phyloP scores from a whole-genome alignment of 1,140 invertebrate genomes.

The Rhyzopertha dominica region DNA sequence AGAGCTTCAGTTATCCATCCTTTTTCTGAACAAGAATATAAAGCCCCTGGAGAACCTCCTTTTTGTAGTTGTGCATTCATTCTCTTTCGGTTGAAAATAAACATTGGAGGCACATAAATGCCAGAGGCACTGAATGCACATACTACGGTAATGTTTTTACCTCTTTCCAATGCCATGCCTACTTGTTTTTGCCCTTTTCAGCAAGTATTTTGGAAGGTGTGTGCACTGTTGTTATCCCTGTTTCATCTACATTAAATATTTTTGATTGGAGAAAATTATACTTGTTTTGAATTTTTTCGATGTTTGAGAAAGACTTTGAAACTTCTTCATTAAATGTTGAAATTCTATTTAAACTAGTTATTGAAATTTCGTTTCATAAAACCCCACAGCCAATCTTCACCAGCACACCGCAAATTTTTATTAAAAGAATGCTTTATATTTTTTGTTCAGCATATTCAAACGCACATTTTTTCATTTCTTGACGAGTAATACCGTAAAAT shows the following conservation, averaged over 20 bases:
- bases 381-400: constrained; percentile 35
- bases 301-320: neutral
- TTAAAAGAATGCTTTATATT: constrained; percentile 13
- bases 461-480: constrained; percentile 5
- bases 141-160: constrained; percentile 16
- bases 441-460: constrained; percentile 14
- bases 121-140: constrained; percentile 37
- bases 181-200: constrained; percentile 17
- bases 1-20: constrained; percentile 33
- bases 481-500: constrained; percentile 10
- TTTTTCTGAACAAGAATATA: constrained; percentile 33
- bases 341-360: constrained; percentile 4
- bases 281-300: neutral
- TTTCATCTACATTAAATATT: constrained; percentile 46
- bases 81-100: constrained; percentile 21
- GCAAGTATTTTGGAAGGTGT: constrained; percentile 19
- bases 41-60: constrained; percentile 36
- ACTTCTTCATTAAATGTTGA: constrained; percentile 2
- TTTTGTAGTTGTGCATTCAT: constrained; percentile 25
- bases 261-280: constrained; percentile 20
- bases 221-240: constrained; percentile 41
- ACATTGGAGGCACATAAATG: constrained; percentile 22
- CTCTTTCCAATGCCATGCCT: constrained; percentile 17
- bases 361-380: constrained; percentile 40
- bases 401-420: constrained; percentile 29